Base-by-base conservation (phyloP, 2,888 invertebrate species). In the Ramazzottius varieornatus region DNA sequence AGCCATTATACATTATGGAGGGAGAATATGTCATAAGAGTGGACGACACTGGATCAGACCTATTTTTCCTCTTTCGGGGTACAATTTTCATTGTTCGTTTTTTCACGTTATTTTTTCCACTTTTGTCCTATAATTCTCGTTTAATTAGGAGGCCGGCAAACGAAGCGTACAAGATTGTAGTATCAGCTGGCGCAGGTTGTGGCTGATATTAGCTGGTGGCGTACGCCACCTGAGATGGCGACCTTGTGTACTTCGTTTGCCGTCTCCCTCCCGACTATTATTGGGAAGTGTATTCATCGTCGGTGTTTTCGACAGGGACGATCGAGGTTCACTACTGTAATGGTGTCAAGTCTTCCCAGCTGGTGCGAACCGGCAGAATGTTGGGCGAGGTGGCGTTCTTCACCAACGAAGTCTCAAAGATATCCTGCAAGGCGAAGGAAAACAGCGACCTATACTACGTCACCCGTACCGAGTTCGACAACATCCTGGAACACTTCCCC, bases 361-460 rank as follows among this genome's bases (percentile, higher is more conserved):
- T 54, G 20, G 54, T 54, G 16, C 54, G 54, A 16, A 8, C 54
- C 4, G 54, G 54, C 29, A 8, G 54, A 4, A 29, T 54, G 4
- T 24, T 54, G 20, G 54, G 54, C 29, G 54, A 54, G 29, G 54
- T 54, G 54, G 54, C 54, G 4, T 54, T 54, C 29, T 29, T 54
- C 29, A 54, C 29, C 20, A 54, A 54, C 4, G n/a, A 54, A 54
- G 24, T 8, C 8, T 16, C 54, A 63, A 0, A 32, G 54, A 46
- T 46, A 34, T 34, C 2, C 64, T 63, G 8, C 46, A 68, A 69
- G 46, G 69, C 70, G 1, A 29, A 46, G 20, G 66, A 66, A 13
- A 70, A 70, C 65, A 66, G 66, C 33, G 69, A 70, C 66, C 24
- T 70, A 32, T 70, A 70, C 46, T 63, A 46, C 33, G 63, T 70